Evolutionary conservation across 2,113 vertebrate species (phyloP).

Genomic region (Rutilus rutilus): DNA sequence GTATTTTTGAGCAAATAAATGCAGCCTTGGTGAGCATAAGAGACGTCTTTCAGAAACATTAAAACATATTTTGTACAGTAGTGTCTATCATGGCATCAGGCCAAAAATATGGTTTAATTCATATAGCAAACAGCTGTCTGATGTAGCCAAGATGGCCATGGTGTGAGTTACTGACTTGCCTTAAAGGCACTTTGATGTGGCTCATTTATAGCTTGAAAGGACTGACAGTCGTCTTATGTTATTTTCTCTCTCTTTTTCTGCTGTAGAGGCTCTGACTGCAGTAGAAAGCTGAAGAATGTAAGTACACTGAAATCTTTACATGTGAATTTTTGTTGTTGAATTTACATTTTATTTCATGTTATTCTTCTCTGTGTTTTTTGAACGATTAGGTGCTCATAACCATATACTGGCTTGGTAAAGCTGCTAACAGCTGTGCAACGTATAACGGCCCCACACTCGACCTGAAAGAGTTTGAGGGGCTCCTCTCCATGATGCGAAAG

Average conservation of each 20-base stretch:
- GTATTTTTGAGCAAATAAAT: not conserved
- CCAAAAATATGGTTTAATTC: not conserved
- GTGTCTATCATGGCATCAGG: not conserved
- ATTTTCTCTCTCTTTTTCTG: conserved; percentile 41
- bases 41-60: not conserved
- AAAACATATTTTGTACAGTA: not conserved
- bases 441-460: conserved; percentile 89
- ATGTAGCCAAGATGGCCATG: not conserved
- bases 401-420: conserved; percentile 96
- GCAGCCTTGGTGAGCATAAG: not conserved
- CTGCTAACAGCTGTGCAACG: conserved; percentile 83
- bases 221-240: not conserved
- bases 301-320: conserved; percentile 66
- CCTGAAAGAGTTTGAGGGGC: conserved; percentile 94
- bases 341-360: not conserved
- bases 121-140: not conserved
- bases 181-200: conserved; percentile 1
- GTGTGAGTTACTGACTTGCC: not conserved
- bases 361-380: not conserved
- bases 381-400: conserved; percentile 90
- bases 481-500: conserved; percentile 93
- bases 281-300: conserved; percentile 94
- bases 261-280: conserved; percentile 85
- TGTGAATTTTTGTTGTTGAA: not conserved
- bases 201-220: not conserved